phyloP scores from a whole-genome alignment of 2,888 invertebrate genomes.

The Nomada ruficornis region DNA sequence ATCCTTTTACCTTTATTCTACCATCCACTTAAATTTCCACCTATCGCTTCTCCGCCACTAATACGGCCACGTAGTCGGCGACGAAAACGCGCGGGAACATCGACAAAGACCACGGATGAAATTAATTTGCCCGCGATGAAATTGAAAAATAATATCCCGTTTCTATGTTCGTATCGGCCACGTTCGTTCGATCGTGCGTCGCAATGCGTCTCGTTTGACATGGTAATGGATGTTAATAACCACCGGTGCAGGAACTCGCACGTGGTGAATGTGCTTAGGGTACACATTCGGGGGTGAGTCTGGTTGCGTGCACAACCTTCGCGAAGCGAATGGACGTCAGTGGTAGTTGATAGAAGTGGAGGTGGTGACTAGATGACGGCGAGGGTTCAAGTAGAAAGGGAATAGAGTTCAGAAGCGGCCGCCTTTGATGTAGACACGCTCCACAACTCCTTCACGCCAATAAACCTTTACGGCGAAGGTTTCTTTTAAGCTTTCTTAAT shows the following conservation, averaged over 20 bases:
- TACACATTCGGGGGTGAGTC: constrained; percentile 52
- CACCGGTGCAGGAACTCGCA: constrained; percentile 41
- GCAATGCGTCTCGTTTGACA: constrained; percentile 67
- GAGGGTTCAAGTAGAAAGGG: constrained; percentile 57
- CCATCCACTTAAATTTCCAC: not conserved
- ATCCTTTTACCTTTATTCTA: not conserved
- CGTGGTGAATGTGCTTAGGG: constrained; percentile 38
- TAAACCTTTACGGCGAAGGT: constrained; percentile 82
- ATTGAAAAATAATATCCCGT: constrained; percentile 45
- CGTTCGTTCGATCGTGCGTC: constrained; percentile 40
- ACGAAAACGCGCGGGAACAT: not conserved
- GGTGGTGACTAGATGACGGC: constrained; percentile 60
- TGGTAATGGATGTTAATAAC: constrained; percentile 71
- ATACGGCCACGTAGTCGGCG: no score
- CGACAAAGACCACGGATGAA: not conserved
- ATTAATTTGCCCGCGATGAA: not conserved
- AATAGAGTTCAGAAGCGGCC: constrained; percentile 78
- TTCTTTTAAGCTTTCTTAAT: constrained; percentile 81
- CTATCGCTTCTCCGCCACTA: not conserved
- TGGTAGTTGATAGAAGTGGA: constrained; percentile 57
- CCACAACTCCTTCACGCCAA: constrained; percentile 83
- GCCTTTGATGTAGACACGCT: constrained; percentile 83
- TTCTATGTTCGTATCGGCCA: not conserved
- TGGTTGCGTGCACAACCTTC: constrained; percentile 62
- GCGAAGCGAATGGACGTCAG: constrained; percentile 56